A percentile compares a stretch with the other conserved stretches of the same genome.
phyloP scores from a whole-genome alignment of 30 jellyfish, hydroid and myxozoan species.

The Aurelia aurita region DNA sequence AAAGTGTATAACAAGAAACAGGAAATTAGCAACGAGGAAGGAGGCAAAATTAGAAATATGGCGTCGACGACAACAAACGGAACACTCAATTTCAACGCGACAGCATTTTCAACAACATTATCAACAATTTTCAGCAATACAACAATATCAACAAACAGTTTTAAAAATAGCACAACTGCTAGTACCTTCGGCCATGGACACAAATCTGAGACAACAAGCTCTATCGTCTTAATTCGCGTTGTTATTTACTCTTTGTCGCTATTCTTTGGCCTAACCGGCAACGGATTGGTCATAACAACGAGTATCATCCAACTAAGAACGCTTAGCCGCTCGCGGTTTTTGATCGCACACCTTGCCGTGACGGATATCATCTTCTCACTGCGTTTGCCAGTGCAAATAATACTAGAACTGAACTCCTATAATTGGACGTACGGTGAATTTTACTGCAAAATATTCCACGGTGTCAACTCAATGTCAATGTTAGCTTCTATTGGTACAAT shows the following conservation, averaged over 20 bases:
- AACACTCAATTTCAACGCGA: no score
- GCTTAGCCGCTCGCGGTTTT: constrained; percentile 50
- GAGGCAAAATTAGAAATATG: no score
- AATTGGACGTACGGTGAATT: constrained; percentile 49
- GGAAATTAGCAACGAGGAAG: no score
- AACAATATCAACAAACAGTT: no score
- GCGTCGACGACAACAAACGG: no score
- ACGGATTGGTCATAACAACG: constrained; percentile 46
- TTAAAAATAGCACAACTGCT: no score
- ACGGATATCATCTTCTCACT: constrained; percentile 57
- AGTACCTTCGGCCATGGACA: no score
- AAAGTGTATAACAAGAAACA: no score
- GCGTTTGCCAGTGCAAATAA: constrained; percentile 58
- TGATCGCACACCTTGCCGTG: constrained; percentile 68
- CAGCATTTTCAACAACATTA: no score
- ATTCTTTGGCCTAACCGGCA: constrained; percentile 54
- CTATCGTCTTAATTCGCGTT: constrained; percentile 2
- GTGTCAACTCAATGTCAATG: constrained; percentile 56
- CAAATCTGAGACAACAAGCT: no score
- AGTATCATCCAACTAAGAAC: constrained; percentile 27
- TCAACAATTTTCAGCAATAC: no score
- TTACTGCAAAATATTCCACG: constrained; percentile 52
- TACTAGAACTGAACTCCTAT: constrained; percentile 21
- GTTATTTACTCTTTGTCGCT: constrained; percentile 44
- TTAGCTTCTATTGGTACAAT: constrained; percentile 69